phyloP scores from a whole-genome alignment of 2,888 invertebrate genomes.

The Diplazon laetatorius region DNA sequence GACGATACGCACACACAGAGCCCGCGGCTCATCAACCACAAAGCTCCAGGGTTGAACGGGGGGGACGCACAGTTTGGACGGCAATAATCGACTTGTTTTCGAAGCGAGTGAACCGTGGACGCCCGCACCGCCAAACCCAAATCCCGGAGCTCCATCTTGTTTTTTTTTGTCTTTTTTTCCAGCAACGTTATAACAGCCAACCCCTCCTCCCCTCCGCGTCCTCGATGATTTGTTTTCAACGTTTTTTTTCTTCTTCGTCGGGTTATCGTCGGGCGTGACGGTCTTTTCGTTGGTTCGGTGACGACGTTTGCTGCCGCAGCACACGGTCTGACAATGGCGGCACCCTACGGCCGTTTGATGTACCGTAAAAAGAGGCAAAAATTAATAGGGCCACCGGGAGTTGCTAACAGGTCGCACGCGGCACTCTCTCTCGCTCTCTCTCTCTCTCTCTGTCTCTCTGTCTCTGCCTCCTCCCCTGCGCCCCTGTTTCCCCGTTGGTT shows the following conservation, averaged over 20 bases:
- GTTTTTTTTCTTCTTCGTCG: no score
- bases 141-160: neutral
- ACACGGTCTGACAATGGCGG: neutral
- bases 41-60: conserved; percentile 30
- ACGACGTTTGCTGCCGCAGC: neutral
- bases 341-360: neutral
- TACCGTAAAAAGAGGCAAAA: conserved; percentile 51
- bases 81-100: conserved; percentile 63
- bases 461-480: conserved; percentile 12
- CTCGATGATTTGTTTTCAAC: no score
- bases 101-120: conserved; percentile 56
- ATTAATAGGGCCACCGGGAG: conserved; percentile 42
- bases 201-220: no score
- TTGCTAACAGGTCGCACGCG: conserved; percentile 47
- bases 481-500: neutral
- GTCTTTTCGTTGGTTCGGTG: no score
- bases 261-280: no score
- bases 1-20: conserved; percentile 46
- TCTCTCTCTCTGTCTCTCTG: no score
- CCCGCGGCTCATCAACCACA: conserved; percentile 56
- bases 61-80: conserved; percentile 44
- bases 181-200: no score
- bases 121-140: conserved; percentile 18
- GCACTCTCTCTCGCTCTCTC: conserved; percentile 18
- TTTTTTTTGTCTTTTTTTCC: conserved; percentile 4